These are phyloP conservation scores for Strix aluco DNA, from an alignment of 2,113 vertebrate species.

Conservation along the genomic window DNA sequence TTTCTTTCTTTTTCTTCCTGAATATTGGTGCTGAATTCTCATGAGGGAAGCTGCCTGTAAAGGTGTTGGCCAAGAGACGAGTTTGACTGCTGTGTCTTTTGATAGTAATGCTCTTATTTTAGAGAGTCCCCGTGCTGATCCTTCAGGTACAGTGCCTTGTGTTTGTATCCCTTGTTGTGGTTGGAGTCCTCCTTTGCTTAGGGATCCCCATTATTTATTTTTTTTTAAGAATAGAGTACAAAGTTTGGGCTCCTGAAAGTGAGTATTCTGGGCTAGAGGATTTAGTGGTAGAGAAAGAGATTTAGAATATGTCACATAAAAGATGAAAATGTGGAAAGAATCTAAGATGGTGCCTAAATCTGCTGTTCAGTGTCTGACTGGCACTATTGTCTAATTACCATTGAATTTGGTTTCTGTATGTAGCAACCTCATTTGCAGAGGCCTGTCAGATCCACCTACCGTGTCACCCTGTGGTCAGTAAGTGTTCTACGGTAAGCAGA, in stretches of 20 bases:
- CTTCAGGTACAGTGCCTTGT: not conserved
- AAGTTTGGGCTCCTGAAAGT: not conserved
- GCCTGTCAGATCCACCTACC: not conserved
- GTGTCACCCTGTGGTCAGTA: not conserved
- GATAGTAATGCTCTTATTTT: not conserved
- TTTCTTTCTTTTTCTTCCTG: not conserved
- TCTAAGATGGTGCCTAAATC: not conserved
- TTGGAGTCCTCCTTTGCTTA: not conserved
- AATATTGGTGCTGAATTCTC: not conserved
- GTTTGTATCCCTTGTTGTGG: not conserved
- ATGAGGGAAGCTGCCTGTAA: not conserved
- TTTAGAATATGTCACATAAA: not conserved
- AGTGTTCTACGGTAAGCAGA: not conserved
- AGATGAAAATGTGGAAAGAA: not conserved
- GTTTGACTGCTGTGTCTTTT: not conserved
- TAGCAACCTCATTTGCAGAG: not conserved
- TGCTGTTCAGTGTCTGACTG: not conserved
- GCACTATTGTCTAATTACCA: not conserved
- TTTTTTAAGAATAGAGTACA: not conserved
- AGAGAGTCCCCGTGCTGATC: rapidly evolving
- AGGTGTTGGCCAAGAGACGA: not conserved
- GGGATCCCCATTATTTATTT: not conserved
- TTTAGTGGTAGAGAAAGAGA: not conserved
- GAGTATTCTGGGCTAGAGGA: not conserved
- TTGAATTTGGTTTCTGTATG: not conserved